Evolutionary conservation across 2,888 invertebrate species (phyloP).

Genomic region (Siphlonurus alternatus): DNA sequence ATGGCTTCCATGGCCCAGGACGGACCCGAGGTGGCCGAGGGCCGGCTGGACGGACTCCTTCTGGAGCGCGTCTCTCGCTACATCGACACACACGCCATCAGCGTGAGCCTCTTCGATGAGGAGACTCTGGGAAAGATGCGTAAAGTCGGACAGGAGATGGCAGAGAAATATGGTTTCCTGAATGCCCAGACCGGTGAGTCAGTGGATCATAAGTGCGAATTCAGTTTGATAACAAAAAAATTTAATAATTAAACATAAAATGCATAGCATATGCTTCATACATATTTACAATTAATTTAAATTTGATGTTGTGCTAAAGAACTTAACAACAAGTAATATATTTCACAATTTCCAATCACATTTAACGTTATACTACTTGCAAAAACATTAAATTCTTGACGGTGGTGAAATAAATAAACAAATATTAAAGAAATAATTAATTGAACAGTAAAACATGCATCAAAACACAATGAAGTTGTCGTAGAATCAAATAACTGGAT

Average conservation of each 20-base stretch:
- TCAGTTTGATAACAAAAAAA: neutral
- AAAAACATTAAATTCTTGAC: no score
- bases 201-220: neutral
- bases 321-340: no score
- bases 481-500: no score
- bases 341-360: no score
- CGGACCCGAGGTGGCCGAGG: constrained; percentile 58
- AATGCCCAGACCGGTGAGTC: constrained; percentile 27
- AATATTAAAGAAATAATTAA: no score
- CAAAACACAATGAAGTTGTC: no score
- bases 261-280: constrained; percentile 34
- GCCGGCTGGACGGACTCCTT: constrained; percentile 56
- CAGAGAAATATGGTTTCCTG: constrained; percentile 26
- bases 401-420: no score
- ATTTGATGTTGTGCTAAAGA: neutral
- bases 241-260: constrained; percentile 28
- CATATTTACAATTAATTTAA: neutral
- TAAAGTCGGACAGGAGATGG: constrained; percentile 28
- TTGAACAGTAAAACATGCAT: no score
- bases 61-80: constrained; percentile 52
- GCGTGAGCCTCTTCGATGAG: constrained; percentile 50
- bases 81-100: constrained; percentile 53
- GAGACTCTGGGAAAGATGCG: constrained; percentile 39
- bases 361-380: no score
- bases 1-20: constrained; percentile 47